These are phyloP conservation scores for Leptocoma aspasia DNA, from an alignment of 2,113 vertebrate genomes.

Conservation along the genomic window DNA sequence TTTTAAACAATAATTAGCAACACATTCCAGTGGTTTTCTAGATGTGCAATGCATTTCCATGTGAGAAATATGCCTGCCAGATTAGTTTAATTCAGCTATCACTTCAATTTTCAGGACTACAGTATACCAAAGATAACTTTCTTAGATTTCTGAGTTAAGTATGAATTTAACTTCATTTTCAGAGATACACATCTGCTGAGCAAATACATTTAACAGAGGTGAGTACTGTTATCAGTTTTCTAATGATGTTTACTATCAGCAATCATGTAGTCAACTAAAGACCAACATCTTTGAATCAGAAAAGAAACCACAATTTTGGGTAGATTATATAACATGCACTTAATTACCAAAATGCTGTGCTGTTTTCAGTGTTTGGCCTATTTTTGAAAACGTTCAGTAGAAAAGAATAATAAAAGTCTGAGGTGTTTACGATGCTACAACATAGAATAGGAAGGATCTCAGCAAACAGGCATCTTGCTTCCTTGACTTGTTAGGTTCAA, in stretches of 20 bases:
- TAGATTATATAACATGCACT: neutral
- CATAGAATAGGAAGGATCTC: neutral
- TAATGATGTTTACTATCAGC: neutral
- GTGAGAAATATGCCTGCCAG: neutral
- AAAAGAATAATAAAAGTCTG: neutral
- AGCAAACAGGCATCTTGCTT: neutral
- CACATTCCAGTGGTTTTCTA: constrained; percentile 13
- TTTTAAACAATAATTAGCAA: constrained; percentile 12
- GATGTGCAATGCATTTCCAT: neutral
- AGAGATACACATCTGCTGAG: neutral
- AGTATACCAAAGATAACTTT: neutral
- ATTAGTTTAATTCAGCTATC: neutral
- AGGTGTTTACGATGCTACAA: neutral
- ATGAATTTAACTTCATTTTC: neutral
- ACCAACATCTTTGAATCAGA: neutral
- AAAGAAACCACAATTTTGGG: neutral
- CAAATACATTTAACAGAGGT: neutral
- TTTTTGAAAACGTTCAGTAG: neutral
- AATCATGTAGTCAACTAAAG: neutral
- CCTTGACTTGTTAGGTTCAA: neutral
- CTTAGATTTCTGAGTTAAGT: neutral
- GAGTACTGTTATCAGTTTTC: neutral
- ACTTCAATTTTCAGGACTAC: neutral
- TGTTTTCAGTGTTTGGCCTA: neutral
- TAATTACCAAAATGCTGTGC: neutral